Base-by-base conservation (phyloP, 1,140 invertebrate genomes). In the Eurosta solidaginis region DNA sequence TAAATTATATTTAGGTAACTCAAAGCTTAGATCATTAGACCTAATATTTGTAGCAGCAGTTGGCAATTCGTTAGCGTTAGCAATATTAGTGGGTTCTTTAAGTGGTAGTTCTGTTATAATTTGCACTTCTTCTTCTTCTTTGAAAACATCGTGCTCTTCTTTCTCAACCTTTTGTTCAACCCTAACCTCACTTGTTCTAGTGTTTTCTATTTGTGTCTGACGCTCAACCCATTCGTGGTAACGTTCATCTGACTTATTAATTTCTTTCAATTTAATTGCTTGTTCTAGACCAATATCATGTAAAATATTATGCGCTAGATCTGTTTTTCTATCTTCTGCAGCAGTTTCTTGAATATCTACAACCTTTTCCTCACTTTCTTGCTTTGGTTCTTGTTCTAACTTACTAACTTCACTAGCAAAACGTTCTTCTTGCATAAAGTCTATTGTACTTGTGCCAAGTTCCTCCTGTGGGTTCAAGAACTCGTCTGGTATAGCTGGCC, bases 401-500 rank as follows among this genome's bases (percentile, higher is more conserved):
- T 25, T 20, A 77, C 27, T 77, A 77, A 17, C 20, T 7, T 44
- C 50, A 7, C 54, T 54, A n/a, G 17, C 42, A 44, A 44, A 42
- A 29, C 52, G 40, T 45, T 44, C 22, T 14, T 42, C 50, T 40
- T 29, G 17, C 3, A 54, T 73, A 7, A 49, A 22, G 20, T 78
- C 49, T 25, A 25, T 20, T 0, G 20, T 44, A 33, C 74, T 75
- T n/a, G n/a, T n/a, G 33, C 22, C 47, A 75, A 36, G 10, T 14
- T 80, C 80, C 81, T 86, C 82, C 44, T 82, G 81, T 59, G n/a
- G n/a, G n/a, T 82, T 83, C 40, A 83, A 83, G 25, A 87, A 87
- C 68, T 84, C 83, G 79, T 85, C 85, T 9, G 86, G 84, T 47
- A 86, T 81, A 36, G 85, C 83, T 12, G 84, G 85, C 10, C 86